These are phyloP conservation scores for Plusia festucae DNA, from an alignment of 2,888 invertebrate genomes.

Conservation along the genomic window DNA sequence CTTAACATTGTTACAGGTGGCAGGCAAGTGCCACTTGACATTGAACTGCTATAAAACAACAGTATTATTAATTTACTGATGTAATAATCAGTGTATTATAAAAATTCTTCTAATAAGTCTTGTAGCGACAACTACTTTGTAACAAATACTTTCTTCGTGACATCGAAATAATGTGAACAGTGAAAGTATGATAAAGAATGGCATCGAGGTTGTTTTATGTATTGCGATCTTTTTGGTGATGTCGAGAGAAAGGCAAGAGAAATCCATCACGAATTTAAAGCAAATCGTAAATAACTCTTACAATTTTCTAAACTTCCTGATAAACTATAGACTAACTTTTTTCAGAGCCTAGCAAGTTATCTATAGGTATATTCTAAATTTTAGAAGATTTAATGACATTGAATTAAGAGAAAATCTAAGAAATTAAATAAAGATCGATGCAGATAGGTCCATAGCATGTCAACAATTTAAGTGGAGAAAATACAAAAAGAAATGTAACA, in stretches of 20 bases:
- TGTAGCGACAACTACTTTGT: constrained; percentile 1
- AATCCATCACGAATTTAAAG: constrained; percentile 48
- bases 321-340: background rate
- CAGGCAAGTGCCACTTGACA: constrained; percentile 33
- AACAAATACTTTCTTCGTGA: constrained; percentile 44
- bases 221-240: constrained; percentile 52
- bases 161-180: constrained; percentile 55
- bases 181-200: constrained; percentile 66
- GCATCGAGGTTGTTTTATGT: constrained; percentile 27
- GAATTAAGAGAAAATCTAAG: background rate
- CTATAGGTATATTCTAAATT: too few species aligned
- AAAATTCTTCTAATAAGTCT: constrained; percentile 1
- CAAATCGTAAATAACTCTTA: constrained; percentile 6
- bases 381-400: background rate
- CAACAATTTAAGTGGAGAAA: constrained; percentile 18
- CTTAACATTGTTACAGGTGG: constrained; percentile 28
- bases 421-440: background rate
- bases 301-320: background rate
- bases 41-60: constrained; percentile 17
- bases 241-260: constrained; percentile 62
- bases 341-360: background rate
- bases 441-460: background rate
- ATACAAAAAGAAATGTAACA: constrained; percentile 53
- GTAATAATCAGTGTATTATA: background rate
- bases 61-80: background rate